phyloP scores from a whole-genome alignment of 2,888 invertebrate genomes.

The Biston betularia region DNA sequence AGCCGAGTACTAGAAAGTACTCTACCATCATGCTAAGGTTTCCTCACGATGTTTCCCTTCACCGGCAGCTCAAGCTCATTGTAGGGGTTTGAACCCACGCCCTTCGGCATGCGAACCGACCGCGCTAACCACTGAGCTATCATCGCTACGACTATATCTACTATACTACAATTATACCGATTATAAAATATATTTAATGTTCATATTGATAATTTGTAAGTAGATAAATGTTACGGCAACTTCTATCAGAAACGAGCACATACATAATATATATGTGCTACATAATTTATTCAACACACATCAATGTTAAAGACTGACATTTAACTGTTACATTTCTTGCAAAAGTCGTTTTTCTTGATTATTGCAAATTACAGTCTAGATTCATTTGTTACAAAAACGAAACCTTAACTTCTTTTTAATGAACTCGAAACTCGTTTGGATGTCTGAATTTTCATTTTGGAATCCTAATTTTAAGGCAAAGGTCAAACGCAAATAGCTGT shows the following conservation, averaged over 20 bases:
- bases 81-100: too few relatives aligned
- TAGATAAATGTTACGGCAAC: too few relatives aligned
- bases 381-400: conserved; percentile 2
- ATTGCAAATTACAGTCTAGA: conserved; percentile 1
- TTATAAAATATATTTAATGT: too few relatives aligned
- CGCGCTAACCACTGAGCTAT: too few relatives aligned
- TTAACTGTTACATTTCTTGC: conserved; percentile 3
- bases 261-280: conserved; percentile 51
- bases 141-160: too few relatives aligned
- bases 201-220: too few relatives aligned
- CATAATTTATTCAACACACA: conserved; percentile 37
- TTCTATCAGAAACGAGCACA: not conserved
- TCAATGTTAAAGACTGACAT: conserved; percentile 1
- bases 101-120: too few relatives aligned
- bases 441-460: conserved; percentile 1
- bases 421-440: conserved; percentile 4
- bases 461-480: not conserved
- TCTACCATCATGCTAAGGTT: too few relatives aligned
- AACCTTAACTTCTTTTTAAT: conserved; percentile 8
- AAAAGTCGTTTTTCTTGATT: not conserved
- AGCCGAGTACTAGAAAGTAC: too few relatives aligned
- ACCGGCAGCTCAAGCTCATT: too few relatives aligned
- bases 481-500: conserved; percentile 9
- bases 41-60: too few relatives aligned
- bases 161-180: too few relatives aligned